These are phyloP conservation scores for Torymus auratus DNA, from an alignment of 2,888 invertebrate genomes.

Conservation along the genomic window DNA sequence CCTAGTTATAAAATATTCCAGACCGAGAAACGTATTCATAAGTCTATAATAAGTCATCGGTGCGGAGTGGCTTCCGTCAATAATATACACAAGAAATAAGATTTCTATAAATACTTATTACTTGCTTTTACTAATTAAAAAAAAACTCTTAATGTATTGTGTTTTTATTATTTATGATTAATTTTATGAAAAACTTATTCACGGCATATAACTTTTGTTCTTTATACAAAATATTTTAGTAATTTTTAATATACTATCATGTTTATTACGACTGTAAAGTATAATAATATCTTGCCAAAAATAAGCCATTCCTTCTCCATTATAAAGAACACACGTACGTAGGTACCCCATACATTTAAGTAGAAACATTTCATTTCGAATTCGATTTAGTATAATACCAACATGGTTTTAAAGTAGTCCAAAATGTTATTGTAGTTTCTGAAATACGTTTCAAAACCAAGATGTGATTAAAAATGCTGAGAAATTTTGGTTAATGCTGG, in stretches of 20 bases:
- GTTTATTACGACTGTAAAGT: too few species aligned
- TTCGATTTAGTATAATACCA: neutral
- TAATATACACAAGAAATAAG: neutral
- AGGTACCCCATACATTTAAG: conserved; percentile 9
- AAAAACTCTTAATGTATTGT: neutral
- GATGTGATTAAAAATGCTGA: neutral
- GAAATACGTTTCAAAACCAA: neutral
- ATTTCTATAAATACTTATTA: neutral
- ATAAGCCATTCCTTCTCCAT: conserved; percentile 38
- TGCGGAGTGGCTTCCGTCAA: conserved; percentile 22
- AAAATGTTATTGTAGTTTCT: conserved; percentile 21
- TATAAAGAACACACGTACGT: neutral
- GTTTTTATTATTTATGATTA: neutral
- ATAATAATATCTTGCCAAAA: conserved; percentile 28
- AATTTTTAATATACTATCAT: too few species aligned
- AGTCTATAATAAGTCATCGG: conserved; percentile 2
- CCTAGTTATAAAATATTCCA: conserved; percentile 21
- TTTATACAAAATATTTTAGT: too few species aligned
- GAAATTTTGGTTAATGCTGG: neutral
- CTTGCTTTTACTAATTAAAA: neutral
- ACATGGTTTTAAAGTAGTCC: neutral
- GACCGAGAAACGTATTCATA: neutral
- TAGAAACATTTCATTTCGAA: neutral
- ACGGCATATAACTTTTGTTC: too few species aligned
- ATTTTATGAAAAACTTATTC: too few species aligned